A percentile compares a stretch with the other conserved stretches of the same genome.
phyloP scores from a whole-genome alignment of 1,140 invertebrate genomes.

The Tribolium madens region DNA sequence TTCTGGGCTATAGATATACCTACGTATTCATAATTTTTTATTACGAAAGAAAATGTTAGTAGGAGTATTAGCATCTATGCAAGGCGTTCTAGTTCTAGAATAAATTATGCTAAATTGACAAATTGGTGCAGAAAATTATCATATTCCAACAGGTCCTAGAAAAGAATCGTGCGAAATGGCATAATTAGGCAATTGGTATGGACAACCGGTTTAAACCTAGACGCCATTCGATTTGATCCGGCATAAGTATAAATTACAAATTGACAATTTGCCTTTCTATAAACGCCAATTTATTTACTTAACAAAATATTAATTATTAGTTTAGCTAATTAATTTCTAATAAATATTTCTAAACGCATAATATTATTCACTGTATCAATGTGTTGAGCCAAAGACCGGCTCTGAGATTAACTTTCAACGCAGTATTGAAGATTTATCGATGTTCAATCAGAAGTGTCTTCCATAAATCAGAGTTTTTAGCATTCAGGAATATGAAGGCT shows the following conservation, averaged over 20 bases:
- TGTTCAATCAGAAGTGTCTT: slow-evolving; percentile 41
- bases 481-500: background rate
- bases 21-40: too few species aligned
- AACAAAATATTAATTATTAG: slow-evolving; percentile 47
- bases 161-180: background rate
- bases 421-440: slow-evolving; percentile 45
- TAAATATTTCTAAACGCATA: slow-evolving; percentile 48
- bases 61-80: too few species aligned
- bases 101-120: background rate
- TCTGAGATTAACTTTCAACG: slow-evolving; percentile 39
- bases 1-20: too few species aligned
- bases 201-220: slow-evolving; percentile 15
- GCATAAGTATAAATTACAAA: slow-evolving; percentile 5
- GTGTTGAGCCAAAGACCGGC: slow-evolving; percentile 35
- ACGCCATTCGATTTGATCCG: slow-evolving; percentile 18
- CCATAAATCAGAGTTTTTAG: slow-evolving; percentile 41
- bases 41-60: too few species aligned
- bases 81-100: background rate
- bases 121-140: background rate
- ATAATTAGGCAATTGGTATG: slow-evolving; percentile 6
- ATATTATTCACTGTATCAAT: slow-evolving; percentile 46
- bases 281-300: slow-evolving; percentile 41
- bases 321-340: slow-evolving; percentile 44
- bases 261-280: slow-evolving; percentile 41
- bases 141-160: background rate